phyloP scores from a whole-genome alignment of 2,888 invertebrate species.

The Sesia apiformis region DNA sequence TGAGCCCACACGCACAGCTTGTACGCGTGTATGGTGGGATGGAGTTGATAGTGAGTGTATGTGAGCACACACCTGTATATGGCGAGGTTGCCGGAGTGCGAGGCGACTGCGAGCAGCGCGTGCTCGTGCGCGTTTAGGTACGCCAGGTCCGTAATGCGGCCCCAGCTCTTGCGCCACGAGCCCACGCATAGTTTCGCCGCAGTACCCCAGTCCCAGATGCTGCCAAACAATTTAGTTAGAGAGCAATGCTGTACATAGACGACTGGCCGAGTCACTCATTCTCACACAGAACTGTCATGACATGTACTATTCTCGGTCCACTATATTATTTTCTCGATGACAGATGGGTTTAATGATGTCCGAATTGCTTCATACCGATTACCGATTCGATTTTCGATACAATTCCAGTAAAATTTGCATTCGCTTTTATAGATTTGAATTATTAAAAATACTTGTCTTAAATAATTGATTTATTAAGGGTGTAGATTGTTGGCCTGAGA shows the following conservation, averaged over 20 bases:
- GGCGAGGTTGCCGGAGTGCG: conserved; percentile 85
- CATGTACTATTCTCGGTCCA: background rate
- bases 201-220: conserved; percentile 89
- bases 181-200: conserved; percentile 80
- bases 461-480: too few relatives aligned
- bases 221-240: conserved; percentile 21
- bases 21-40: background rate
- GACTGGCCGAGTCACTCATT: too few relatives aligned
- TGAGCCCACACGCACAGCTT: background rate
- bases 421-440: too few relatives aligned
- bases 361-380: too few relatives aligned
- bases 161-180: conserved; percentile 65
- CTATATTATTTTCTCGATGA: too few relatives aligned
- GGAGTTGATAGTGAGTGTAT: background rate
- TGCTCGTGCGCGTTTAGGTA: conserved; percentile 91
- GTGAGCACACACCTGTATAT: conserved; percentile 66
- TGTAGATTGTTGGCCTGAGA: too few relatives aligned
- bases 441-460: too few relatives aligned
- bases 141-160: conserved; percentile 86
- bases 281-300: background rate
- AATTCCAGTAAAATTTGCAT: too few relatives aligned
- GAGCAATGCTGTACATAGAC: too few relatives aligned
- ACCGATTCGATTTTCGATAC: too few relatives aligned
- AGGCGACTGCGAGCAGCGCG: conserved; percentile 82
- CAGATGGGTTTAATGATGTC: too few relatives aligned